phyloP scores from a whole-genome alignment of 2,797 vertebrate genomes.

The Clarias platycephalus region DNA sequence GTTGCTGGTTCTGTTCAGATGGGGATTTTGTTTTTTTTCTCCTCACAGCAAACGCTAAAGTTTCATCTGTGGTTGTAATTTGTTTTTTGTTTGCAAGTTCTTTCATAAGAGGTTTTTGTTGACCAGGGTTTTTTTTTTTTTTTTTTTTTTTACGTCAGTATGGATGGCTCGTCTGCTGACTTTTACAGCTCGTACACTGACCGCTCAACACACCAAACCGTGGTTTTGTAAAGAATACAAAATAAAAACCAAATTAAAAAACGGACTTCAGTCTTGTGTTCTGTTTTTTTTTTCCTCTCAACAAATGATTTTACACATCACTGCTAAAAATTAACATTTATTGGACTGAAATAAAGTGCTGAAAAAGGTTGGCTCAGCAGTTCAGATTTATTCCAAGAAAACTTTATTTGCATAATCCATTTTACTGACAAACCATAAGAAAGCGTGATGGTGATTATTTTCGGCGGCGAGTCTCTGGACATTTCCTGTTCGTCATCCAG shows the following conservation, averaged over 20 bases:
- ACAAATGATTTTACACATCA: background rate
- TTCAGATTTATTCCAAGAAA: constrained; percentile 14
- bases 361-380: background rate
- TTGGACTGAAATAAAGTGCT: background rate
- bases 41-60: constrained; percentile 22
- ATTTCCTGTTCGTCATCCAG: background rate
- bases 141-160: background rate
- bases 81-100: background rate
- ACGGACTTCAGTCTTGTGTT: constrained; percentile 30
- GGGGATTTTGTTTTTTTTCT: background rate
- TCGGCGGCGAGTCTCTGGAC: background rate
- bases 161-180: background rate
- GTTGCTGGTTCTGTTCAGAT: constrained; percentile 39
- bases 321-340: background rate
- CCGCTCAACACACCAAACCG: background rate
- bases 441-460: background rate
- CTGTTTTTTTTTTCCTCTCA: background rate
- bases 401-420: background rate
- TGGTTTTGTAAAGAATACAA: constrained; percentile 70
- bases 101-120: background rate
- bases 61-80: constrained; percentile 7
- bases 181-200: constrained; percentile 19
- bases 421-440: background rate
- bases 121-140: background rate
- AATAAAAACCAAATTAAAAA: constrained; percentile 63